Base-by-base conservation (phyloP, 1,140 invertebrate genomes). In the Chlorops oryzae region DNA sequence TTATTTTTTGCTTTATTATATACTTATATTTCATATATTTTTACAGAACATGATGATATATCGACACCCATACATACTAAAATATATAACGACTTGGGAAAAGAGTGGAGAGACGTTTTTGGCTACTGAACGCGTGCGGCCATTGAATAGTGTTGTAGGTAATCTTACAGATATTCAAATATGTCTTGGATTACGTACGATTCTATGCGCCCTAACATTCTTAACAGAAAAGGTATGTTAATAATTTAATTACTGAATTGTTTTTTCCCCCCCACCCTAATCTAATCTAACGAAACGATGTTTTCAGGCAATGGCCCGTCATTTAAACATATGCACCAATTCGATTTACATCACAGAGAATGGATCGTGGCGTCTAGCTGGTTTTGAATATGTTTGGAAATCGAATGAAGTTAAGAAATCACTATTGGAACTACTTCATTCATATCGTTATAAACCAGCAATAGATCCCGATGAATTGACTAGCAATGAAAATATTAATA, bases 301-400 rank as follows among this genome's bases (percentile, higher is more conserved):
- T 34, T 72, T 74, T 48, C 57, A 80, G 75, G 87, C 84, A 37
- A 60, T 72, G n/a, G 78, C 80, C 28, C 83, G 86, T 18, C 90
- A 92, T 64, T 88, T 91, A 47, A 92, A 92, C 74, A 73, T 93
- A 17, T 83, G 85, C 61, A 77, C 80, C 49, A 80, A 82, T 56
- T 82, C 87, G n/a, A 78, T 93, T 48, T 92, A 88, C 74, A 83
- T 92, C 3, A 83, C 83, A 7, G 75, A 79, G 13, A 86, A 90
- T 72, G 87, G 88, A 5, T 82, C 77, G 50, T 92, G 89, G 89
- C 88, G 86, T 69, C 73, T 93, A 13, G 87, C 86, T 17, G 87
- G 87, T 4, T 74, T 92, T 45, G 87, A 92, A 65, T 88, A 84
- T 73, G 73, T 88, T 1, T 88, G 85, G 71, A 76, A 78, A 57